A percentile compares a stretch with the other conserved stretches of the same genome.
Conservation (phyloP, 2,888 invertebrate genomes). For the Volucella zonaria region DNA sequence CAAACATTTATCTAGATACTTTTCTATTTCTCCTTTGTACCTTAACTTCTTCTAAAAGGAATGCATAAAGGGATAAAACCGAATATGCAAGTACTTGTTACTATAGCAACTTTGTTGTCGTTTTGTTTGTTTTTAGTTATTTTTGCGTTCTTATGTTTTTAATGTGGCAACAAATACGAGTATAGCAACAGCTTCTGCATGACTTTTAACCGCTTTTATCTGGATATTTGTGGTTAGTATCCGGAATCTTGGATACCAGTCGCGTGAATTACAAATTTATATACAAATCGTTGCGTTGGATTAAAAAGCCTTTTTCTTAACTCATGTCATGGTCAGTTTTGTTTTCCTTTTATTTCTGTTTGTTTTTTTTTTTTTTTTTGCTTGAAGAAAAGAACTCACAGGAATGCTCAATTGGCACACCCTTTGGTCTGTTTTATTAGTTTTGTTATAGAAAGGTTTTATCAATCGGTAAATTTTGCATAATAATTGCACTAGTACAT, state of each 20-base stretch:
- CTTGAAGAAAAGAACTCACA: slow-evolving; percentile 7
- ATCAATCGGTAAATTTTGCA: neutral
- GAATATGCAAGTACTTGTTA: neutral
- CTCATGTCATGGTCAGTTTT: neutral
- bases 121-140: neutral
- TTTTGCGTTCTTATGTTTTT: slow-evolving; percentile 29
- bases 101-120: neutral
- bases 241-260: slow-evolving; percentile 59
- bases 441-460: neutral
- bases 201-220: slow-evolving; percentile 68
- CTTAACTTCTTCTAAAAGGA: slow-evolving; percentile 10
- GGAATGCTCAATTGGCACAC: slow-evolving; percentile 53
- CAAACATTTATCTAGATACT: slow-evolving; percentile 32
- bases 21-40: slow-evolving; percentile 43
- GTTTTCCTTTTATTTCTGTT: neutral
- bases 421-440: slow-evolving; percentile 15
- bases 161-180: slow-evolving; percentile 37
- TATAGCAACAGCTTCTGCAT: slow-evolving; percentile 50
- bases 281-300: slow-evolving; percentile 29
- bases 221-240: slow-evolving; percentile 70
- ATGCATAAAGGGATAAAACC: slow-evolving; percentile 26
- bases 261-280: slow-evolving; percentile 54
- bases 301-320: slow-evolving; percentile 17
- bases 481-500: slow-evolving; percentile 7
- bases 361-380: neutral